phyloP scores from a whole-genome alignment of 1,140 invertebrate species.

The Spodoptera litura region DNA sequence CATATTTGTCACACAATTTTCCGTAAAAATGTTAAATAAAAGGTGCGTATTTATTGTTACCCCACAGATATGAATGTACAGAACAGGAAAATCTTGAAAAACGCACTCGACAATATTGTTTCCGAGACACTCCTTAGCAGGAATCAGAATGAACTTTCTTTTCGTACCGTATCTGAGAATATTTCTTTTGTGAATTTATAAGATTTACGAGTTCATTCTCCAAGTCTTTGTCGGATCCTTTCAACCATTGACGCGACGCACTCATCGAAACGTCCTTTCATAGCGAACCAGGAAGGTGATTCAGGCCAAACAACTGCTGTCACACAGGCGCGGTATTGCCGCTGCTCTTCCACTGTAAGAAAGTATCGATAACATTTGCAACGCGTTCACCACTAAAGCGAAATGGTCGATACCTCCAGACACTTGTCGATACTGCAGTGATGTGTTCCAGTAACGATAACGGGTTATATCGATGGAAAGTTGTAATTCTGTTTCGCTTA shows the following conservation, averaged over 20 bases:
- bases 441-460: constrained; percentile 57
- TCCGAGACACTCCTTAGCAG: constrained; percentile 17
- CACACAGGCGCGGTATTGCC: constrained; percentile 26
- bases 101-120: constrained; percentile 24
- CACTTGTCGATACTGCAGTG: constrained; percentile 59
- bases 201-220: constrained; percentile 48
- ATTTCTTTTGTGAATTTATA: constrained; percentile 46
- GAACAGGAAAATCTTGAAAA: constrained; percentile 39
- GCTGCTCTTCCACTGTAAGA: constrained; percentile 40
- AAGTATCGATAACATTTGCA: constrained; percentile 40
- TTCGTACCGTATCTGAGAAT: constrained; percentile 11
- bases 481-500: constrained; percentile 52
- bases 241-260: constrained; percentile 47
- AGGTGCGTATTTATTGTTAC: neutral
- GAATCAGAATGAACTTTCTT: constrained; percentile 4
- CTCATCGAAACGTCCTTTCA: constrained; percentile 45
- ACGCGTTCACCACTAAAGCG: too few relatives aligned
- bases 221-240: constrained; percentile 42
- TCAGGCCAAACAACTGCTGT: constrained; percentile 39
- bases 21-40: constrained; percentile 55
- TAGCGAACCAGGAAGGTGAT: constrained; percentile 48
- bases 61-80: constrained; percentile 27
- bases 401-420: constrained; percentile 55
- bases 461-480: constrained; percentile 29
- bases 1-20: constrained; percentile 58